phyloP scores from a whole-genome alignment of 23 tunicate species.

The Trididemnum clinides region DNA sequence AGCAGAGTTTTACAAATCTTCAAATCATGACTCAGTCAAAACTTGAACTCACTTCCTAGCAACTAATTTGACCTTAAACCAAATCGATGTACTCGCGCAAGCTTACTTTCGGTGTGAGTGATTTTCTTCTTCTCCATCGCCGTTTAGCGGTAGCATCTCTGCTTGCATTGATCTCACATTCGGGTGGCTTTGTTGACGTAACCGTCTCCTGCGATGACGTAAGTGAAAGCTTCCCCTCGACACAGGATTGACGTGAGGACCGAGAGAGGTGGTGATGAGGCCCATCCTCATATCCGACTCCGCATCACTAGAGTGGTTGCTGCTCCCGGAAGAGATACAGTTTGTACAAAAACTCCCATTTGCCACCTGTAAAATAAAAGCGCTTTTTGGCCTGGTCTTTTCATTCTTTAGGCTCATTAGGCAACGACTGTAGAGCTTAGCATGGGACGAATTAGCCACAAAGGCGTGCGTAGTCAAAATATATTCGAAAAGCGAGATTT shows the following conservation, averaged over 20 bases:
- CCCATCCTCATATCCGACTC: conserved; percentile 25
- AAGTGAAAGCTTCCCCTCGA: conserved; percentile 2
- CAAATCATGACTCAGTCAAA: too few relatives aligned
- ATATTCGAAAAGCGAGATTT: too few relatives aligned
- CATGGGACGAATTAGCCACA: too few relatives aligned
- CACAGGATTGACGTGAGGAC: background rate
- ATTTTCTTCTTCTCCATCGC: too few relatives aligned
- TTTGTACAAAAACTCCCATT: background rate
- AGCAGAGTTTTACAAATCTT: too few relatives aligned
- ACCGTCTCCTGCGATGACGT: background rate
- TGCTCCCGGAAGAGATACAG: background rate
- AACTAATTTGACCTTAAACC: background rate
- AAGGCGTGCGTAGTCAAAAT: too few relatives aligned
- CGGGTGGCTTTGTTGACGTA: conserved; percentile 5
- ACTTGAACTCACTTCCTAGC: too few relatives aligned
- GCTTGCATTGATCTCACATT: background rate
- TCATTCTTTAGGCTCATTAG: too few relatives aligned
- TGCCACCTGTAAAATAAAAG: too few relatives aligned
- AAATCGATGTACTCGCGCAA: background rate
- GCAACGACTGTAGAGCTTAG: too few relatives aligned
- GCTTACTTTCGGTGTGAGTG: background rate
- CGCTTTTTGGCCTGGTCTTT: too few relatives aligned
- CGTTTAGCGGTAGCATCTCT: background rate
- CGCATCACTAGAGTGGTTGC: background rate
- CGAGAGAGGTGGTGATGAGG: conserved; percentile 64